Evolutionary conservation across 2,797 vertebrate genomes (phyloP).

Genomic region (Pseudochirops corinnae): DNA sequence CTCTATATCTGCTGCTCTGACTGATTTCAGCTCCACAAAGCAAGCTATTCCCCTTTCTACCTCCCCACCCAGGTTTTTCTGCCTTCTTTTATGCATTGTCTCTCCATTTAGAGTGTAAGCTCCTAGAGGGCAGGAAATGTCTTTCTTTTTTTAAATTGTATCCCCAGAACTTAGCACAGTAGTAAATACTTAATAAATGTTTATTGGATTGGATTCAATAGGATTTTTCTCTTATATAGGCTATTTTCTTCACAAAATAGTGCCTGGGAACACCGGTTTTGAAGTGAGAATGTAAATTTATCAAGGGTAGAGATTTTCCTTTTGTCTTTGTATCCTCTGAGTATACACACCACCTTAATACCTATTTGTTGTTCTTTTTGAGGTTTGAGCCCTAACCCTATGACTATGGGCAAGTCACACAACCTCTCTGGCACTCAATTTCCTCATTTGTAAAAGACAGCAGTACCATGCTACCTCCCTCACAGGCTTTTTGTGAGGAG

Average conservation of each 20-base stretch:
- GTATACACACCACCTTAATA: not conserved
- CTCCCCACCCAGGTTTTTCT: not conserved
- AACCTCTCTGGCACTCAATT: not conserved
- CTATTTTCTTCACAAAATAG: not conserved
- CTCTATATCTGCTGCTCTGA: not conserved
- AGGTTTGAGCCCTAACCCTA: not conserved
- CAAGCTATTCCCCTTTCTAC: not conserved
- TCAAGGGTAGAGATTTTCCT: not conserved
- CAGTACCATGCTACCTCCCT: too few species aligned
- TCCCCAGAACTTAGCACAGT: not conserved
- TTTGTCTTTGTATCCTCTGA: not conserved
- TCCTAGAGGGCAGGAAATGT: not conserved
- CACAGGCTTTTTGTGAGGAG: not conserved
- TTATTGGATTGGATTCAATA: not conserved
- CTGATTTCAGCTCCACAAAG: not conserved
- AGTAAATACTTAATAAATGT: not conserved
- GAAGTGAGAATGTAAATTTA: not conserved
- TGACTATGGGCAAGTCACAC: not conserved
- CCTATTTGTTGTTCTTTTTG: not conserved
- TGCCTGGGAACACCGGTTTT: not conserved
- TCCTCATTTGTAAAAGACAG: not conserved
- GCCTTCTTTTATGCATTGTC: not conserved
- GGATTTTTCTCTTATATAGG: not conserved
- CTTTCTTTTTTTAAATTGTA: not conserved
- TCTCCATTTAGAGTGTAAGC: not conserved